Base-by-base conservation (phyloP, 2,888 invertebrate species). In the Dione juno region DNA sequence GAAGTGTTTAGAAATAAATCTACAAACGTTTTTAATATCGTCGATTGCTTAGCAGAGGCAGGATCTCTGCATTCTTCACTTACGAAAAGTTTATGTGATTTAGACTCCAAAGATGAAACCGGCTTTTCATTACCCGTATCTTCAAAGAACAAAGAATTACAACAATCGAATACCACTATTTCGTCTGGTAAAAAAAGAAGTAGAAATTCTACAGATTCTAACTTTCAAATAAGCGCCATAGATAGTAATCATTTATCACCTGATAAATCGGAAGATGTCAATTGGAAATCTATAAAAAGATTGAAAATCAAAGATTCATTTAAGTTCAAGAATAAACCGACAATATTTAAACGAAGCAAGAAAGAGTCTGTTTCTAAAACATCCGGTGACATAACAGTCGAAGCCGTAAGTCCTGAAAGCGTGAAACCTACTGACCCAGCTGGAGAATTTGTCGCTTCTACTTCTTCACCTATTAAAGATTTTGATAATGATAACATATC, bases 281-380 rank as follows among this genome's bases (percentile, higher is more conserved):
- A 92, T 76, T 93, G 93, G 93, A 93, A 93, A 78, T 92, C 93
- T 1, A 93, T 93, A 37, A 93, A 93, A 80, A 85, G 92, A 75
- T 79, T 93, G 59, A 93, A 93, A 82, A 93, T 93, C 71, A 93
- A 93, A 77, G 93, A 93, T 78, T 93, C 93, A 0, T 93, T 93
- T 78, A 92, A 93, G 76, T 93, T 93, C 76, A 93, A 93, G 77
- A 93, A 89, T 73, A 85, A 90, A 76, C 93, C 93, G 1, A 88
- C 90, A 8, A 92, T 93, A 81, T 92, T 93, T 75, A 93, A 93
- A 79, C 86, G 83, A 74, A 87, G 88, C 1, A 92, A 92, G 81
- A 93, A 93, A 67, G 92, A 92, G 63, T 82, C 90, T 0, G 83
- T 88, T 3, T 83, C 89, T 0, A 93, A 92, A 78, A 77, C 88